These are phyloP conservation scores for Ctenopoma multispine DNA, from an alignment of 2,797 vertebrate species.

Conservation along the genomic window DNA sequence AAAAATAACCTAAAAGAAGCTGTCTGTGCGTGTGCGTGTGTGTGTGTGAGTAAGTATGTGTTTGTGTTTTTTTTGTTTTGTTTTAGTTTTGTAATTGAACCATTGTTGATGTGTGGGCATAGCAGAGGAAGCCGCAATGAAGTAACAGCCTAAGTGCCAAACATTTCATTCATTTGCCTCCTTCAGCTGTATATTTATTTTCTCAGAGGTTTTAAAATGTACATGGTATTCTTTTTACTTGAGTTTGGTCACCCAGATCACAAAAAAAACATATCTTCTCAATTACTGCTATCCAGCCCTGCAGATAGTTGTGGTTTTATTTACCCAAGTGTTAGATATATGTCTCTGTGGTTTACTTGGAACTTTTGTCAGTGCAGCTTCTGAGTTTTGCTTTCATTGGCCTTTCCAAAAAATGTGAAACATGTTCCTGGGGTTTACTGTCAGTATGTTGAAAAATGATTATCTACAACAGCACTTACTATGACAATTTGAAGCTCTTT, in stretches of 20 bases:
- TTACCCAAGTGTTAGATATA: not conserved
- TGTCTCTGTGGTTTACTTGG: not conserved
- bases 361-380: not conserved
- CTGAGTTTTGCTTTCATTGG: not conserved
- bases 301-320: constrained; percentile 52
- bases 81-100: constrained; percentile 33
- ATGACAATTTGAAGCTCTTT: constrained; percentile 28
- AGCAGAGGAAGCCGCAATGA: constrained; percentile 65
- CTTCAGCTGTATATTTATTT: constrained; percentile 70
- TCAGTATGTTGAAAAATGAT: constrained; percentile 2
- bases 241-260: constrained; percentile 16
- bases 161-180: constrained; percentile 55
- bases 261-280: constrained; percentile 9
- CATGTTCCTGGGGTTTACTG: not conserved
- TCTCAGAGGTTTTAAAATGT: constrained; percentile 57
- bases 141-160: constrained; percentile 79
- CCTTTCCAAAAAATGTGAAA: not conserved
- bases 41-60: not conserved
- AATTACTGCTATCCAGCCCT: constrained; percentile 17
- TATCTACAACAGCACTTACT: constrained; percentile 55
- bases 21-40: not conserved
- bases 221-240: constrained; percentile 47
- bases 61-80: not conserved
- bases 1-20: constrained; percentile 28
- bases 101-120: constrained; percentile 52